A percentile compares a stretch with the other conserved stretches of the same genome.
phyloP scores from a whole-genome alignment of 2,113 vertebrate species.

The Catharus bicknelli region DNA sequence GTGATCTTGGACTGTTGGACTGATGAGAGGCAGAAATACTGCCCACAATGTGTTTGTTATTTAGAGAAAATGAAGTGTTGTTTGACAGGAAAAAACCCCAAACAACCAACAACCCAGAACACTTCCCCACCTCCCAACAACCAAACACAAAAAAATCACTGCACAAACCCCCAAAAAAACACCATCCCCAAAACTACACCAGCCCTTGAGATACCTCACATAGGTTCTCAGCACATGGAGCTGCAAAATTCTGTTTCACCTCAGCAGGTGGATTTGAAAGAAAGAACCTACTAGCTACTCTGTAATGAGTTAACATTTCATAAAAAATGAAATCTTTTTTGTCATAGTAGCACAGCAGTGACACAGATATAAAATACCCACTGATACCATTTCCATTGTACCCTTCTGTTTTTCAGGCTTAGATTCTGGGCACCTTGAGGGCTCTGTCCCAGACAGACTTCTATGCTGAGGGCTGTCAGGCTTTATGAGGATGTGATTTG shows the following conservation, averaged over 20 bases:
- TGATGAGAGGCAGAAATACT: background rate
- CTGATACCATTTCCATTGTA: background rate
- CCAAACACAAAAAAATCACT: background rate
- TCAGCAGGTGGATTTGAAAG: background rate
- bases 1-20: background rate
- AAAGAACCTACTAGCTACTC: background rate
- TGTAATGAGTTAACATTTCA: background rate
- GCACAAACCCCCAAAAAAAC: accelerated
- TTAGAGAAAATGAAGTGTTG: background rate
- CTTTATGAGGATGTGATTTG: too few relatives aligned
- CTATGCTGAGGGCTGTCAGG: background rate
- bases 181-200: accelerated
- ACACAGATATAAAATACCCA: background rate
- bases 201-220: accelerated
- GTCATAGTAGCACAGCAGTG: background rate
- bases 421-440: accelerated
- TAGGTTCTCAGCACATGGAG: background rate
- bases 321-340: background rate
- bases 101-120: background rate
- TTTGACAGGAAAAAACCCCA: background rate
- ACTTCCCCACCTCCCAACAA: background rate
- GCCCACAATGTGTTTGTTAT: background rate
- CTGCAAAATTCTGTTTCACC: background rate
- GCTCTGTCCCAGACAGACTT: background rate
- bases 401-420: background rate